Conservation (phyloP, 2,888 invertebrate genomes). For the Leptopterna dolabrata region DNA sequence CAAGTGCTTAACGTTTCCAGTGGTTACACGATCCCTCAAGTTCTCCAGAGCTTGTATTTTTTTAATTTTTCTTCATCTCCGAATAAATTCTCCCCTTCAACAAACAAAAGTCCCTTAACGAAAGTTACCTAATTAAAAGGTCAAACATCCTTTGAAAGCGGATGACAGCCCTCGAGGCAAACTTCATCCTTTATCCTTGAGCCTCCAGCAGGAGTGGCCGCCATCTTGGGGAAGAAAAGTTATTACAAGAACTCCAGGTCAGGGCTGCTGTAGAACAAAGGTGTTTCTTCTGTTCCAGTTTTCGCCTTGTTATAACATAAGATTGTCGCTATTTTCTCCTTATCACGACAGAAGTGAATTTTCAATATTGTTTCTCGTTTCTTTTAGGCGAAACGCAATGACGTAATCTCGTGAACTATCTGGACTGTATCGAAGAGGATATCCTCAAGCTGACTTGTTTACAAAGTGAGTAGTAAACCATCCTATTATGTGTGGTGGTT, state of each 20-base stretch:
- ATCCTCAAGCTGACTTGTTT: not conserved
- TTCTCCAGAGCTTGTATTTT: too few species aligned
- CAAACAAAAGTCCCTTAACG: too few species aligned
- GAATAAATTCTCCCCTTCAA: too few species aligned
- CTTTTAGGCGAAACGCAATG: not conserved
- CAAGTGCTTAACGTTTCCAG: too few species aligned
- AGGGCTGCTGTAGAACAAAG: conserved; percentile 37
- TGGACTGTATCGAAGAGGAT: not conserved
- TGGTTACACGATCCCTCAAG: too few species aligned
- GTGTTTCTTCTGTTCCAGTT: not conserved
- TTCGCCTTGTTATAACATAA: not conserved
- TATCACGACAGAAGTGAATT: not conserved
- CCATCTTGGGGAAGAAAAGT: conserved; percentile 5
- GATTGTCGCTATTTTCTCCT: not conserved
- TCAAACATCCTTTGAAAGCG: not conserved
- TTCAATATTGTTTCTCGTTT: not conserved
- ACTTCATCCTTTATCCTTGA: conserved; percentile 7
- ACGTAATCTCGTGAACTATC: not conserved
- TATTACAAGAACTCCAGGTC: conserved; percentile 14
- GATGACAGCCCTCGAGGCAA: not conserved
- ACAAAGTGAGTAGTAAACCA: not conserved
- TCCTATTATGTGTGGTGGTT: not conserved
- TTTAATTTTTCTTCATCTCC: not conserved
- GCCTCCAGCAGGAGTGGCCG: not conserved
- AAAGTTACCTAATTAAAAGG: too few species aligned